Evolutionary conservation across 2,113 vertebrate genomes (phyloP), one percentile per base, ranked within the genome.

Genomic region (Lophotis ruficrista): DNA sequence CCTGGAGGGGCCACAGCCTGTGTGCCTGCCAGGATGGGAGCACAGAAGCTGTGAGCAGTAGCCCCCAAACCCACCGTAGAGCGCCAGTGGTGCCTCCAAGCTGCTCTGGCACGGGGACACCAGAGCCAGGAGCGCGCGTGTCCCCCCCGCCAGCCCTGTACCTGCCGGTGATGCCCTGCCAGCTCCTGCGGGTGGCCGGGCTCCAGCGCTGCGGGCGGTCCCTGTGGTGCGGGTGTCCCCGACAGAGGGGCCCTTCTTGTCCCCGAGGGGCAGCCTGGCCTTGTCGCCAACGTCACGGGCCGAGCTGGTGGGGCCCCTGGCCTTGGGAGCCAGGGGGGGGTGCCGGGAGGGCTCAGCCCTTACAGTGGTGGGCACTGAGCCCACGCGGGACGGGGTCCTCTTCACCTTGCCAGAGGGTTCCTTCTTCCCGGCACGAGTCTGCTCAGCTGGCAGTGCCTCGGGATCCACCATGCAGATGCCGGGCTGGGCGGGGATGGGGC

Each of bases 381-480:
- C 94, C 92, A 45, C 83, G 41, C 84, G 96, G 21, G 12, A 33
- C 7, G 27, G 92, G 38, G 21, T 84, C 50, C 96, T 99, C 96
- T 98, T 99, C 75, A 91, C 66, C 31, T 97, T 98, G 35, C 68
- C 4, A 1, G 77, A 20, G 20, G 95, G 71, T 2, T 96, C 93
- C 9, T 83, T 94, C 79, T 95, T 98, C 25, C 71, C 79, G 17
- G 54, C 66, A 50, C 90, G 97, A 69, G 94, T 68, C 3, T 97
- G 96, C 21, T 83, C 79, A 0, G 86, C 33, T 8, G 96, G 90
- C 14, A 99, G 95, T 8, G 96, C 81, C 58, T 99, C 99, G 0
- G 99, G 95, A 94, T 99, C 99, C 12, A 98, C 98, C 99, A 99
- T 99, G 97, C 99, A 99, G 93, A 99, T 98, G 5, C 98, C 98